A percentile compares a stretch with the other conserved stretches of the same genome.
phyloP scores from a whole-genome alignment of 2,888 invertebrate genomes.

The Choristoneura rosaceana region DNA sequence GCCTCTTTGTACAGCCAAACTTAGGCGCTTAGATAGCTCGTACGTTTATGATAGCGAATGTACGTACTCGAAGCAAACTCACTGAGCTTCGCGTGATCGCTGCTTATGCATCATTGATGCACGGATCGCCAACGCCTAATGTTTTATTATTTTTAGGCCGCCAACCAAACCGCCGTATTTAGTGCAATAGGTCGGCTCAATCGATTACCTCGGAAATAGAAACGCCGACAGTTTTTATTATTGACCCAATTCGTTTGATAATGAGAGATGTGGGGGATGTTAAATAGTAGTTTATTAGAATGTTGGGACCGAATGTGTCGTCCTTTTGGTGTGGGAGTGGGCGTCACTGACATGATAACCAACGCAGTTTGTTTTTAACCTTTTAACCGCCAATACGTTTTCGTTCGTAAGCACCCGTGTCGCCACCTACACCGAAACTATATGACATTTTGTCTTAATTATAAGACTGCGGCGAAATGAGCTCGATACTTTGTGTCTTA shows the following conservation, averaged over 20 bases:
- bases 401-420: too few relatives aligned
- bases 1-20: too few relatives aligned
- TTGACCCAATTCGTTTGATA: constrained; percentile 44
- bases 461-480: too few relatives aligned
- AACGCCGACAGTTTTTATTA: constrained; percentile 41
- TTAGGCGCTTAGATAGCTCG: too few relatives aligned
- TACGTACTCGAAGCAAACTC: background rate
- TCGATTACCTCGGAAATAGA: constrained; percentile 58
- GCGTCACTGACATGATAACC: background rate
- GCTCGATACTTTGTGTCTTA: too few relatives aligned
- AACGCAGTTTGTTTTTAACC: background rate
- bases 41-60: too few relatives aligned
- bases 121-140: constrained; percentile 52
- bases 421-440: too few relatives aligned
- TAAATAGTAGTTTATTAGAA: constrained; percentile 1
- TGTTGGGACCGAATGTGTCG: background rate
- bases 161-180: constrained; percentile 64
- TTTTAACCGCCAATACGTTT: too few relatives aligned
- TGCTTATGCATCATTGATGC: constrained; percentile 72
- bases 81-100: constrained; percentile 60
- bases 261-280: constrained; percentile 23
- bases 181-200: constrained; percentile 70
- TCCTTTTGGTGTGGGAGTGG: background rate
- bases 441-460: too few relatives aligned
- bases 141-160: constrained; percentile 80